Evolutionary conservation across 2,888 invertebrate genomes (phyloP).

Genomic region (Plebejus anna): DNA sequence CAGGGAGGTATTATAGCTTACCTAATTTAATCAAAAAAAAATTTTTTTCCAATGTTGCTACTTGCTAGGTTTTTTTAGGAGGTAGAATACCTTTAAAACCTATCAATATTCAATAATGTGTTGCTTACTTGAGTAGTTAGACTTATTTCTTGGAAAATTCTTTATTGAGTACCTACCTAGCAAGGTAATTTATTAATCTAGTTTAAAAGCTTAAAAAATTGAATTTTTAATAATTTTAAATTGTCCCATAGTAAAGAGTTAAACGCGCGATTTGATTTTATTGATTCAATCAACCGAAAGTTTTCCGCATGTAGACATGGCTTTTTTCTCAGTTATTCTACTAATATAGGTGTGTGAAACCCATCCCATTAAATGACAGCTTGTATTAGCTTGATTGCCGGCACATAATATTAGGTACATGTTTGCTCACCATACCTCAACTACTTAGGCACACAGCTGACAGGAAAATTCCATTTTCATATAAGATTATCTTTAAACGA

Average conservation of each 20-base stretch:
- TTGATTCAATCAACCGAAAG: too few species aligned
- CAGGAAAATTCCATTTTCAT: not conserved
- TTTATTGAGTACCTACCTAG: not conserved
- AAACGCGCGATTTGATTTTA: not conserved
- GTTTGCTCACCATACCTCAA: slow-evolving; percentile 32
- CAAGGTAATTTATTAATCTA: not conserved
- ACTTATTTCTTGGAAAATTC: not conserved
- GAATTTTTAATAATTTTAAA: not conserved
- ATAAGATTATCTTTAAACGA: not conserved
- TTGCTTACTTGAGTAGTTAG: too few species aligned
- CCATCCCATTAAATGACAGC: slow-evolving; percentile 41
- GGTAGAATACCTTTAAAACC: too few species aligned
- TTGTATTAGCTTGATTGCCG: slow-evolving; percentile 45
- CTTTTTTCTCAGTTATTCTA: not conserved
- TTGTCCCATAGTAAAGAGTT: not conserved
- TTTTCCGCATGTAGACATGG: not conserved
- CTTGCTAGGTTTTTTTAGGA: not conserved
- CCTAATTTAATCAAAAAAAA: too few species aligned
- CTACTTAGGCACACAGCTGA: slow-evolving; percentile 16
- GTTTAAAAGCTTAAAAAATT: not conserved
- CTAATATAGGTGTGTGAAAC: slow-evolving; percentile 12
- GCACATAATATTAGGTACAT: slow-evolving; percentile 22
- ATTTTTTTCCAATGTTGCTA: too few species aligned
- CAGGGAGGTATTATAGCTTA: not conserved
- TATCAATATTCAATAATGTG: too few species aligned